Conservation (phyloP, 1,140 invertebrate species). For the Venturia canescens region DNA sequence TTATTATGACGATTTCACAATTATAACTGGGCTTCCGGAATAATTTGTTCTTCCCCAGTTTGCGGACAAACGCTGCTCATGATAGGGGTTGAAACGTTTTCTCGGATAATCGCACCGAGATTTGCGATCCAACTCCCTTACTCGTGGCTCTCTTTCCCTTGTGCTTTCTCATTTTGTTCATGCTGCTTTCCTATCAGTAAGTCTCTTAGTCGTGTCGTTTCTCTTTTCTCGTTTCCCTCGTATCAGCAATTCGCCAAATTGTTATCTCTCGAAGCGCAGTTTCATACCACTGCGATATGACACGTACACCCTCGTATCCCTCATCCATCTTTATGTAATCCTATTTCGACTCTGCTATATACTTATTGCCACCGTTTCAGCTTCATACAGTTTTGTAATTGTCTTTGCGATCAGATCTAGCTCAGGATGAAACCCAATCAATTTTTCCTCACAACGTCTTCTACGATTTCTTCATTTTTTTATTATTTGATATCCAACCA, state of each 20-base stretch:
- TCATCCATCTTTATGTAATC: conserved; percentile 19
- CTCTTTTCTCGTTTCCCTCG: conserved; percentile 28
- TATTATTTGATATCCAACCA: too few species aligned
- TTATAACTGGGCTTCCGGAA: conserved; percentile 38
- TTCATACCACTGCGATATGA: conserved; percentile 16
- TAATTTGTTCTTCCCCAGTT: conserved; percentile 14
- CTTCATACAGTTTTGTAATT: neutral
- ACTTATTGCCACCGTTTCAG: neutral
- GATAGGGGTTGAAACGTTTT: conserved; percentile 21
- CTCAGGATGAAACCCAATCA: neutral
- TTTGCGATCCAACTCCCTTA: neutral
- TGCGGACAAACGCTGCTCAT: neutral
- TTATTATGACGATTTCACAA: conserved; percentile 35
- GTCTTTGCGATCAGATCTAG: neutral
- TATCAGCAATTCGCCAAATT: conserved; percentile 40
- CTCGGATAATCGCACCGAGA: conserved; percentile 27
- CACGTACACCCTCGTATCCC: neutral
- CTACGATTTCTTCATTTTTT: neutral
- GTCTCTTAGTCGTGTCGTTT: neutral
- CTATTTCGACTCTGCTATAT: neutral
- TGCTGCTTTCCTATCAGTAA: too few species aligned
- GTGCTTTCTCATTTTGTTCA: neutral
- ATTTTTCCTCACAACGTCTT: too few species aligned
- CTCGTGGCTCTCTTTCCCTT: neutral
- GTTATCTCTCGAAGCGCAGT: conserved; percentile 22